Conservation (phyloP, 2,797 vertebrate genomes). For the Garrulus glandarius region DNA sequence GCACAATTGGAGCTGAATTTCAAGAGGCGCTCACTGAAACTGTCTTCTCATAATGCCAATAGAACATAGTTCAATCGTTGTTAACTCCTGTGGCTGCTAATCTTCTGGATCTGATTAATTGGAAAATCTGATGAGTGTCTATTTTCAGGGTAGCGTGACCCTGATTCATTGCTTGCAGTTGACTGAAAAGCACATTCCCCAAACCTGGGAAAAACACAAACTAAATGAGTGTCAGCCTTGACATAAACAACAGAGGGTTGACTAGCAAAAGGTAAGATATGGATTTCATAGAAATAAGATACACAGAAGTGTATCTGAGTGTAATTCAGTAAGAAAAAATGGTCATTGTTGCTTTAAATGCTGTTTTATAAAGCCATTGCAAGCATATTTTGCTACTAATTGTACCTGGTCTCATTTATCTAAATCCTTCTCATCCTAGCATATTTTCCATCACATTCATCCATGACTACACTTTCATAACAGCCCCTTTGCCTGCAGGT, state of each 20-base stretch:
- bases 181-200: background rate
- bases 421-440: background rate
- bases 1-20: conserved; percentile 55
- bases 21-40: conserved; percentile 22
- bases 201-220: background rate
- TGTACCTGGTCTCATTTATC: background rate
- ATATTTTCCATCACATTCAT: background rate
- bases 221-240: background rate
- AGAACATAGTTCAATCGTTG: conserved; percentile 1
- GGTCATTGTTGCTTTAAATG: background rate
- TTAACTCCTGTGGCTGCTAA: conserved; percentile 8
- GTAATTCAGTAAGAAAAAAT: background rate
- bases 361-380: background rate
- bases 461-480: background rate
- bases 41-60: conserved; percentile 32
- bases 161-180: conserved; percentile 1
- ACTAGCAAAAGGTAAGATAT: background rate
- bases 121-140: conserved; percentile 1
- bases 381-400: background rate
- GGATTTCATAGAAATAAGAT: background rate
- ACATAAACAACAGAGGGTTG: background rate
- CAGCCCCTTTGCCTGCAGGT: background rate
- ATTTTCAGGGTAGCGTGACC: background rate
- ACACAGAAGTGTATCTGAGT: background rate
- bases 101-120: conserved; percentile 44